Evolutionary conservation across 2,113 vertebrate genomes (phyloP), one percentile per base, ranked within the genome.

Genomic region (Bufo bufo): DNA sequence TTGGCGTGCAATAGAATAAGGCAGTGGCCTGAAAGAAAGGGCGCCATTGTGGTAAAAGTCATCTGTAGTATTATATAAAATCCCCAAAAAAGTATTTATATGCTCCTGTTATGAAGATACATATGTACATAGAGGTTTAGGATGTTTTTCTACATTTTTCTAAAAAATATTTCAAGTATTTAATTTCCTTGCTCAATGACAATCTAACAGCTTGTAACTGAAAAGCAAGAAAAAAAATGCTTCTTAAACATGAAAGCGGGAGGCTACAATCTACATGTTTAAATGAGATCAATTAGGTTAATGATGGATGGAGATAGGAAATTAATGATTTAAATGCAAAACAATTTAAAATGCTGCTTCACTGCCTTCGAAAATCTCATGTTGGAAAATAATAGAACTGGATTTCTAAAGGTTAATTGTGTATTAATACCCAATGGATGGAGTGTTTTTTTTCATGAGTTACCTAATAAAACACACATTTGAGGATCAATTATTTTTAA

Each of bases 241-340:
- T 85, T 84, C 43, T 85, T 86, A 89, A 87, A 87, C 69, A 91
- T 85, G 54, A 89, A 93, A 90, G 89, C 91, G 90, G 58, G 77
- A 45, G 90, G 69, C 45, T 78, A 88, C 86, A 89, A 91, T 92
- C 92, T 92, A 81, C 88, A 90, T 92, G 54, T 91, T 92, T 91
- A 93, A 92, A 92, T 93, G 89, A 93, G 89, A 91, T 92, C 91
- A 92, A 92, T 92, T 93, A 93, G 90, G 91, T 92, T 93, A 94
- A 93, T 93, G 91, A 92, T 90, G 77, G 90, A 91, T 93, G 85
- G 91, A 94, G 93, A 92, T 90, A 92, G 91, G 90, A 94, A 92
- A 93, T 90, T 11, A 75, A 91, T 85, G 0, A 90, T 93, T 91
- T 91, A 93, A 89, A 91, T 93, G 91, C 79, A 93, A 94, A 93